A percentile compares a stretch with the other conserved stretches of the same genome.
These are phyloP conservation scores for Tiliqua scincoides DNA, from an alignment of 2,113 vertebrate species.

Conservation along the genomic window DNA sequence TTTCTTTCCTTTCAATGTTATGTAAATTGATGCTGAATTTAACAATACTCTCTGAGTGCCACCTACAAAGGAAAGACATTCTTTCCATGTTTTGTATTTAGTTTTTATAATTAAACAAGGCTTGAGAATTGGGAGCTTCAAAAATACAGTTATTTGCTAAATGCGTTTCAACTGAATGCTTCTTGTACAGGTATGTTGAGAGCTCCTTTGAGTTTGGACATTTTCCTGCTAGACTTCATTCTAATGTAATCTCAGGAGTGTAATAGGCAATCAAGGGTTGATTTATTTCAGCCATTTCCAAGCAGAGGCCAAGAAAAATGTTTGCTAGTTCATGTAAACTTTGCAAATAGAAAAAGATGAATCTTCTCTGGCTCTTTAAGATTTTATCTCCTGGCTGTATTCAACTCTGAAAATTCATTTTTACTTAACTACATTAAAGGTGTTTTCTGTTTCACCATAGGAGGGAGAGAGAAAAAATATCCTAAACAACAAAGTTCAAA, in stretches of 20 bases:
- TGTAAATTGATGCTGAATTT: neutral
- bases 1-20: neutral
- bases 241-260: neutral
- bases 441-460: neutral
- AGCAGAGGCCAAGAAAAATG: neutral
- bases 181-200: neutral
- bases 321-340: neutral
- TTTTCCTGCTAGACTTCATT: neutral
- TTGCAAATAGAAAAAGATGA: constrained; percentile 15
- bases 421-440: neutral
- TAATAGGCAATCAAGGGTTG: constrained; percentile 9
- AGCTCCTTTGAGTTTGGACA: neutral
- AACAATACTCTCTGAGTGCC: neutral
- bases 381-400: neutral
- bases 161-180: neutral
- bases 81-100: neutral
- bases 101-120: neutral
- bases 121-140: neutral
- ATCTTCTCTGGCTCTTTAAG: neutral
- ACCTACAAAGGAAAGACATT: neutral
- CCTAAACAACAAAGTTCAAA: constrained; percentile 4
- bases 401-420: constrained; percentile 9
- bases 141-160: neutral
- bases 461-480: neutral
- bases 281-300: neutral